Base-by-base conservation (phyloP, 2,113 vertebrate genomes). In the Rhagologus leucostigma region DNA sequence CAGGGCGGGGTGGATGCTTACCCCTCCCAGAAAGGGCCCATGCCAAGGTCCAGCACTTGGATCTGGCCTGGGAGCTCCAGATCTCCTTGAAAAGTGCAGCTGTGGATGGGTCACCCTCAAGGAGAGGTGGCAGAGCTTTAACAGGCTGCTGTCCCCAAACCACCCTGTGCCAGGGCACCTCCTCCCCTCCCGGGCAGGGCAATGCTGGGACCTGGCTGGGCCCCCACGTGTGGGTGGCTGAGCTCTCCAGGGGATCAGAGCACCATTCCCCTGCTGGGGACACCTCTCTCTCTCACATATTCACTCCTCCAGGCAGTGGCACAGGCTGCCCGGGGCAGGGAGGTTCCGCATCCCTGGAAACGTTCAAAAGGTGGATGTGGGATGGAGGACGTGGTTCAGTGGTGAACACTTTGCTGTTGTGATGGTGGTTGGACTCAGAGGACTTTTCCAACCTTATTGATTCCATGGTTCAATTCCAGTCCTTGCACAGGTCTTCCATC, bases 141-240 rank as follows among this genome's bases (percentile, higher is more conserved):
- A 16, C 32, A 47, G 35, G 27, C 46, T 67, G 42, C 77, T 73
- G 69, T 53, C 46, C 52, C 32, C 47, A 21, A 15, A 29, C 23
- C 83, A 49, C 84, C 70, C 42, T 7, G 24, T 3, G 0, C 70
- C 42, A 23, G 39, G 47, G 14, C 77, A 46, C 20, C 56, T 35
- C 57, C 47, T 5, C 23, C 1, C 16, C 23, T 46, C 47, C 32
- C 0, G 0, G 50, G 33, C 50, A 42, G 0, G 0, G n/a, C 65
- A 26, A 0, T 6, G 57, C 53, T 24, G 16, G 21, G 16, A 7
- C 21, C 33, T 21, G 35, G 13, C 70, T 23, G 42, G n/a, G 13
- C 5, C 27, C 33, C 39, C 65, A 0, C 0, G 13, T 8, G 39
- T 2, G 19, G 3, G 14, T 7, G 47, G n/a, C 74, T 71, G 84